phyloP scores from a whole-genome alignment of 2,888 invertebrate genomes.

The Stenodema calcarata region DNA sequence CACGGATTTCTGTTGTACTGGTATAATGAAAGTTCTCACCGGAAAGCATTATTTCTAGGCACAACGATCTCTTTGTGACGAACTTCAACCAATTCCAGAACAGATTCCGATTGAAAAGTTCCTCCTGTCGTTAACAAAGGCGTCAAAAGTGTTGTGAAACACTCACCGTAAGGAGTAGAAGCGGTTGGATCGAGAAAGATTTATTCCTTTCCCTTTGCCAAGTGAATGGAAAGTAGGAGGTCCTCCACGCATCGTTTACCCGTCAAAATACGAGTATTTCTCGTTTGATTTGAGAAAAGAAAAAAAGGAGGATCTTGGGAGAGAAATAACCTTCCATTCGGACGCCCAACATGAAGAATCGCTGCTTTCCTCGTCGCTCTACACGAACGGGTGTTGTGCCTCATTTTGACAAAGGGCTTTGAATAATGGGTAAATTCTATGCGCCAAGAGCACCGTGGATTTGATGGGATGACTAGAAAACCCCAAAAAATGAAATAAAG shows the following conservation, averaged over 20 bases:
- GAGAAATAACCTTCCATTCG: background rate
- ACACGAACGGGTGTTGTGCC: background rate
- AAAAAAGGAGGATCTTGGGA: background rate
- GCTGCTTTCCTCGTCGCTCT: background rate
- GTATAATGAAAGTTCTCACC: too few relatives aligned
- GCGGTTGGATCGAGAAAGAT: background rate
- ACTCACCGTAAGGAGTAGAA: background rate
- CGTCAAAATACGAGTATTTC: constrained; percentile 30
- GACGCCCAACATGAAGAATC: background rate
- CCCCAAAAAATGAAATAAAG: too few relatives aligned
- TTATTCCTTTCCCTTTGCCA: constrained; percentile 7
- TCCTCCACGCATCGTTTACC: constrained; percentile 39
- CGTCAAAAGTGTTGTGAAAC: constrained; percentile 5
- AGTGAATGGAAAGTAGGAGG: constrained; percentile 16
- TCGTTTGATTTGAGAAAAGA: constrained; percentile 33
- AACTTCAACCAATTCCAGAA: too few relatives aligned
- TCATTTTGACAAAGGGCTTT: background rate
- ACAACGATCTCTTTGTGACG: too few relatives aligned
- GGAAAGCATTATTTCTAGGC: too few relatives aligned
- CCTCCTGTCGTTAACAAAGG: background rate
- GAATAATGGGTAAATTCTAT: background rate
- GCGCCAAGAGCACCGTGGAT: background rate
- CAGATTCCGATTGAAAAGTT: background rate
- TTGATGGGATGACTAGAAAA: background rate
- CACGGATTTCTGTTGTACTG: too few relatives aligned